Percentiles rank a stretch among this genome's conserved stretches.
These are phyloP conservation scores for Macquaria australasica DNA, from an alignment of 2,113 vertebrate genomes.

Conservation along the genomic window DNA sequence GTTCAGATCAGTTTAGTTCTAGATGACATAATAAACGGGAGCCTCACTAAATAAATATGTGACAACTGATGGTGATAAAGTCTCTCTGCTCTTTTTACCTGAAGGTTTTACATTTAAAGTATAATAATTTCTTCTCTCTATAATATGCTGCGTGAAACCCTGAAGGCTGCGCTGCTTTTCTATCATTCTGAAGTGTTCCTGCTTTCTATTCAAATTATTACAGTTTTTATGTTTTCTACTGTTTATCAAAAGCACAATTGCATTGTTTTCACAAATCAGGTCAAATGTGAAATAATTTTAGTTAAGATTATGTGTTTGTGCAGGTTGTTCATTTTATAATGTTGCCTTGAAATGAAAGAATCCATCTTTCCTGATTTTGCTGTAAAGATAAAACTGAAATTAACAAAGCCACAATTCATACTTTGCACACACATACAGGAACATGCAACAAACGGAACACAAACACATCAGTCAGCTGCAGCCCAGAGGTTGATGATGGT, in stretches of 20 bases:
- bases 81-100: neutral
- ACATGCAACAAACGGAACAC: neutral
- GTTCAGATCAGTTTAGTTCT: too few species aligned
- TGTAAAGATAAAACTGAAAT: neutral
- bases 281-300: neutral
- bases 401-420: neutral
- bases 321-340: neutral
- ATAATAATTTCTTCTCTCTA: too few species aligned
- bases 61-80: too few species aligned
- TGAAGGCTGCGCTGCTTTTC: neutral
- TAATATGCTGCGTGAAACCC: neutral
- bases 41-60: too few species aligned
- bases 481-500: conserved; percentile 23
- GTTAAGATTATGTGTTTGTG: neutral
- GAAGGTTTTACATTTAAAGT: neutral
- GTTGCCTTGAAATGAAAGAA: neutral
- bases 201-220: neutral
- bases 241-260: too few species aligned
- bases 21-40: too few species aligned
- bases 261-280: neutral
- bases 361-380: neutral
- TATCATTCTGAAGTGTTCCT: neutral
- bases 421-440: neutral
- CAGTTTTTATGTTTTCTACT: neutral
- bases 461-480: neutral